These are phyloP conservation scores for Endomychus coccineus DNA, from an alignment of 2,888 invertebrate species.

Conservation along the genomic window DNA sequence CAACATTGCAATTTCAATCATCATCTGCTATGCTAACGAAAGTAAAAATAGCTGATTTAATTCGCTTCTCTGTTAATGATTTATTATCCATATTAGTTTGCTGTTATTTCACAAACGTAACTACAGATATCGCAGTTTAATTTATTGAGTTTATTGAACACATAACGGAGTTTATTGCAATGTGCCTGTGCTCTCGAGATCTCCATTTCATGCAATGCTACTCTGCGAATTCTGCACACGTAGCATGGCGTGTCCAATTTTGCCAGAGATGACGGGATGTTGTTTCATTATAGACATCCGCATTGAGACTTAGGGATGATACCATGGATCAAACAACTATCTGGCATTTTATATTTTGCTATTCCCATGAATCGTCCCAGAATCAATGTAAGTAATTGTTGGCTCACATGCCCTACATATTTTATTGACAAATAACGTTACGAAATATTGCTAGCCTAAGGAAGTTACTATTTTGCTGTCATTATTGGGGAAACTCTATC, in stretches of 20 bases:
- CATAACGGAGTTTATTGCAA: constrained; percentile 34
- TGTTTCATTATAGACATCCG: constrained; percentile 36
- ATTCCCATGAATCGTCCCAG: neutral
- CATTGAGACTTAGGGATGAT: constrained; percentile 29
- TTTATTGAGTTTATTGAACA: constrained; percentile 34
- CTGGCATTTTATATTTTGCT: constrained; percentile 11
- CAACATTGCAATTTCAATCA: too few relatives aligned
- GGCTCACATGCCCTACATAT: too few relatives aligned
- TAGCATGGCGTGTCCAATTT: constrained; percentile 38
- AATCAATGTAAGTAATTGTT: neutral
- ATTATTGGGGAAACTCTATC: too few relatives aligned
- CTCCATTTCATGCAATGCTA: constrained; percentile 17
- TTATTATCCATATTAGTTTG: too few relatives aligned
- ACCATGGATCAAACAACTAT: constrained; percentile 17
- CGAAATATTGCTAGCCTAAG: too few relatives aligned
- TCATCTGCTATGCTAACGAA: too few relatives aligned
- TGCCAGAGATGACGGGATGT: constrained; percentile 33
- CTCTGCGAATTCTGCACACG: constrained; percentile 42
- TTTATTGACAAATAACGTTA: too few relatives aligned
- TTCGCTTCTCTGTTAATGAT: too few relatives aligned
- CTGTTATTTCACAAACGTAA: too few relatives aligned
- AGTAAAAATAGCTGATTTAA: too few relatives aligned
- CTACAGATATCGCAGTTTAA: constrained; percentile 32
- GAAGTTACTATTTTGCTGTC: too few relatives aligned
- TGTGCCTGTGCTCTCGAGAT: constrained; percentile 26